These are phyloP conservation scores for Nineta flava DNA, from an alignment of 2,888 invertebrate species.

Conservation along the genomic window DNA sequence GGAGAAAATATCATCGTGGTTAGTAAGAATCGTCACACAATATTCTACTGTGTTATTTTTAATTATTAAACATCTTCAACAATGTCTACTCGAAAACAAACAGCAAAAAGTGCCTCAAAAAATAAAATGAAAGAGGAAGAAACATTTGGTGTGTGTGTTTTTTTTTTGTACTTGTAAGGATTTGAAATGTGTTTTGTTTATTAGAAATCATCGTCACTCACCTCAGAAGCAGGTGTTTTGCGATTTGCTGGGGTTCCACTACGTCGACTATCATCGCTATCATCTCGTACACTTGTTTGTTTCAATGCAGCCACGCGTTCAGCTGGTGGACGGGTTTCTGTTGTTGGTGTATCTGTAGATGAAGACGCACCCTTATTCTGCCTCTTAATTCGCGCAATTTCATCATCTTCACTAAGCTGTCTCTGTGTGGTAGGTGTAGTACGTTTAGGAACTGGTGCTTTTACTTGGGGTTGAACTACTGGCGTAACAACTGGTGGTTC, in stretches of 20 bases:
- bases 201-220: conserved; percentile 45
- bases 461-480: conserved; percentile 38
- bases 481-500: conserved; percentile 36
- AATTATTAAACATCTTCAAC: background rate
- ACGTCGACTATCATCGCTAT: conserved; percentile 36
- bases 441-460: conserved; percentile 31
- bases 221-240: conserved; percentile 59
- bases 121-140: too few species aligned
- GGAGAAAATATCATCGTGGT: conserved; percentile 15
- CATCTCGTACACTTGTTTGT: conserved; percentile 23
- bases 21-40: conserved; percentile 14
- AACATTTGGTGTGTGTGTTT: background rate
- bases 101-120: too few species aligned
- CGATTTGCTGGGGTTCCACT: conserved; percentile 44
- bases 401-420: conserved; percentile 79
- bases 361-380: conserved; percentile 63
- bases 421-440: conserved; percentile 45
- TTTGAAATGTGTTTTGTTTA: conserved; percentile 20
- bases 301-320: conserved; percentile 34
- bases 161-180: background rate
- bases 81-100: too few species aligned
- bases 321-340: conserved; percentile 37
- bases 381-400: conserved; percentile 72
- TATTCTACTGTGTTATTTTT: background rate
- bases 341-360: conserved; percentile 26